Base-by-base conservation (phyloP, 2,113 vertebrate species). In the Aptenodytes forsteri region DNA sequence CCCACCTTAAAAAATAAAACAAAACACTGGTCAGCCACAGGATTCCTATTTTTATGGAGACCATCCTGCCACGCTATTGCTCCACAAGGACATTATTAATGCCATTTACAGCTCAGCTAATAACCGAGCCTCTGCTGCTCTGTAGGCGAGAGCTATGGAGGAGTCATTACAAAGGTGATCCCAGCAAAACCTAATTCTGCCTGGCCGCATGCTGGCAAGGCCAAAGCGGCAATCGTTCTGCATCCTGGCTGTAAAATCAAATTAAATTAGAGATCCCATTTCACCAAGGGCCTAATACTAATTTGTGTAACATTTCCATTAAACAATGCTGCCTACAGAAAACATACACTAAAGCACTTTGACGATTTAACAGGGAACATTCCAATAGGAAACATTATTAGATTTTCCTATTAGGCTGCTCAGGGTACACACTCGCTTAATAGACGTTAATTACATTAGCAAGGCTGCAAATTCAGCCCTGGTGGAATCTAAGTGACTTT, bases 251-350 rank as follows among this genome's bases (percentile, higher is more conserved):
- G 90, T 97, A 98, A 98, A 98, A 98, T 73, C 93, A 97, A 98
- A 98, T 98, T 97, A 98, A 98, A 97, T 97, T 97, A 98, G 97
- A 97, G 95, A 96, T 98, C 97, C 95, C 96, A 30, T 73, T 89
- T 98, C 97, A 98, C 97, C 97, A 92, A 98, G 96, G 94, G 98
- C 83, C 97, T 96, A 88, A 93, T 97, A 96, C 90, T 97, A 96
- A 97, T 98, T 98, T 98, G 96, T 98, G 95, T 97, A 95, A 98
- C 98, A 97, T 97, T 98, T 97, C 98, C 96, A 97, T 98, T 97
- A 96, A 98, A 97, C 95, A 97, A 91, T 65, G 94, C 94, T 96
- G 95, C 97, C 97, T 97, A 78, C 66, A 88, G 93, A 97, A 98
- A 98, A 91, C 83, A 83, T 34, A 46, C 78, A 81, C 83, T 66